Base-by-base conservation (phyloP, 2,888 invertebrate genomes). In the Meteorus colon region DNA sequence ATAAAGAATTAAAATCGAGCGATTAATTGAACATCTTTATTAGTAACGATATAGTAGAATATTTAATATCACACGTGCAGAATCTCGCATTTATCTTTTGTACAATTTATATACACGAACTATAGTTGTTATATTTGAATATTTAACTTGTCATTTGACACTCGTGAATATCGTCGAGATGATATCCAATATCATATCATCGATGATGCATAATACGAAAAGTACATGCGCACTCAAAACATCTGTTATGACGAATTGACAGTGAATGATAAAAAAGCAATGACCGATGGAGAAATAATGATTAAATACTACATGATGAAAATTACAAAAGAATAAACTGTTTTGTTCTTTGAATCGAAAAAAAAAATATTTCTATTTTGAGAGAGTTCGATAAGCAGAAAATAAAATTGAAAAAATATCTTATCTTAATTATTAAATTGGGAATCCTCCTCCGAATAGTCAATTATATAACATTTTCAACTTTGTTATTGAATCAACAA, bases 11-110 rank as follows among this genome's bases (percentile, higher is more conserved):
- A 62, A 71, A 59, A 37, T 60, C 19, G 45, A 31, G 48, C 60
- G 12, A 31, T 71, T 71, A 71, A 71, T 71, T 71, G 71, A 48
- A 63, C 29, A 71, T 62, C 71, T 71, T 71, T 63, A 71, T 71
- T 71, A 71, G 71, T 48, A 27, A 60, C 24, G 29, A 29, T 37
- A 48, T 19, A 41, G 8, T 19, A 2, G 19, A 55, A 24, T 55
- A 5, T 55, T 55, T 55, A 8, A 55, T 55, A 55, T 55, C 8
- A 55, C 19, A 19, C 19, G 8, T 55, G 19, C 10, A 55, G 8
- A 55, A 24, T 55, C 19, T 19, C n/a, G 1, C 4, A 55, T 55
- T 55, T 55, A 55, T 55, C 55, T 55, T 55, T 55, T 19, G 19
- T 19, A 24, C 19, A 55, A 55, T 55, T 19, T 55, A 19, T 55